These are phyloP conservation scores for Tokudaia muenninki DNA, from an alignment of 2,797 vertebrate species.

Conservation along the genomic window DNA sequence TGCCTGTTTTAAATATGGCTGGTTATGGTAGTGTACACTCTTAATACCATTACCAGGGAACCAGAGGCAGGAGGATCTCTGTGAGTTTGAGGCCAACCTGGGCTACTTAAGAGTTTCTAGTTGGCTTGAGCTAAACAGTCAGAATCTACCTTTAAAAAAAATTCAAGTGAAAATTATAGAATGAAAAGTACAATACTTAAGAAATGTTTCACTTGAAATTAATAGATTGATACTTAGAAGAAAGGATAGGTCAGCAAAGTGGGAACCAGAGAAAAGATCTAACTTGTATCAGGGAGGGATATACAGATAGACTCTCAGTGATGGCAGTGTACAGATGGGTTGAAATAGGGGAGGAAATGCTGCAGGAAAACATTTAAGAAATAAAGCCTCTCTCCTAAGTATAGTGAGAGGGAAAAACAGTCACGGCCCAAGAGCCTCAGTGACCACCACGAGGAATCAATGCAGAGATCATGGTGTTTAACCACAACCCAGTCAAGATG, in stretches of 20 bases:
- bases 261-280: not conserved
- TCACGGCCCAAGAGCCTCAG: not conserved
- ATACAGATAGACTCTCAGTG: not conserved
- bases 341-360: not conserved
- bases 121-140: not conserved
- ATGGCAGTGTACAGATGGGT: not conserved
- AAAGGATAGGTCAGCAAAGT: not conserved
- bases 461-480: not conserved
- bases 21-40: not conserved
- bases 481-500: not conserved
- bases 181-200: constrained; percentile 23
- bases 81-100: not conserved
- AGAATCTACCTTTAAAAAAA: not conserved
- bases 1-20: not conserved
- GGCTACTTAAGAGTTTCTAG: not conserved
- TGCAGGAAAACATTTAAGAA: not conserved
- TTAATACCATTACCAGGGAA: not conserved
- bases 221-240: not conserved
- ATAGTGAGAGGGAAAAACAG: not conserved
- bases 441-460: not conserved
- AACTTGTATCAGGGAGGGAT: not conserved
- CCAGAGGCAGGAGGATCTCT: not conserved
- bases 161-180: constrained; percentile 28
- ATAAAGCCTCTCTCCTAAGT: not conserved
- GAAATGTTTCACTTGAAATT: constrained; percentile 13